Conservation (phyloP, 2,113 vertebrate genomes). For the Gavia stellata region DNA sequence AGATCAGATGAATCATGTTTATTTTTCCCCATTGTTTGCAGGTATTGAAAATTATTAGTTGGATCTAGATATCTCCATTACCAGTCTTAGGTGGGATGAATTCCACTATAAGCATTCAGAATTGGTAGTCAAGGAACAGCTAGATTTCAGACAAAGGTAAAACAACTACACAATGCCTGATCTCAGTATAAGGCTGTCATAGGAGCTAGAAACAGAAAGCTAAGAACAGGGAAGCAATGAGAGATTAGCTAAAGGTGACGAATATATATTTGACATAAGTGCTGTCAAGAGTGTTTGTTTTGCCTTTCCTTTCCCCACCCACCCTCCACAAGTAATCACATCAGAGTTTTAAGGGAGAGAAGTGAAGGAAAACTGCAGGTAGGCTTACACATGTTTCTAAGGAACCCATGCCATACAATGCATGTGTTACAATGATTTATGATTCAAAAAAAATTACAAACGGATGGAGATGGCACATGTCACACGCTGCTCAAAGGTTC, state of each 20-base stretch:
- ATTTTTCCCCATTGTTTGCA: background rate
- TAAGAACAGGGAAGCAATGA: background rate
- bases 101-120: background rate
- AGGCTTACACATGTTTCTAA: background rate
- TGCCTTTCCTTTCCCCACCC: rapidly evolving
- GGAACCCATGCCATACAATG: background rate
- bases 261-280: background rate
- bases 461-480: background rate
- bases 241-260: background rate
- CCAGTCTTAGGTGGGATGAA: background rate
- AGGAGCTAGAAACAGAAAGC: background rate
- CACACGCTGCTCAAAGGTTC: background rate
- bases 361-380: background rate
- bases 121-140: background rate
- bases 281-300: background rate
- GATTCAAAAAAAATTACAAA: background rate
- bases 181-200: background rate
- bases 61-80: background rate
- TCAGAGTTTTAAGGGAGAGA: background rate
- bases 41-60: background rate
- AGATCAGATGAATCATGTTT: background rate
- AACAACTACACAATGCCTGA: background rate
- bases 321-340: background rate
- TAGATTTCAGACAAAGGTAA: background rate
- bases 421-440: background rate